Base-by-base conservation (phyloP, 2,113 vertebrate genomes). In the Myiagra hebetior region DNA sequence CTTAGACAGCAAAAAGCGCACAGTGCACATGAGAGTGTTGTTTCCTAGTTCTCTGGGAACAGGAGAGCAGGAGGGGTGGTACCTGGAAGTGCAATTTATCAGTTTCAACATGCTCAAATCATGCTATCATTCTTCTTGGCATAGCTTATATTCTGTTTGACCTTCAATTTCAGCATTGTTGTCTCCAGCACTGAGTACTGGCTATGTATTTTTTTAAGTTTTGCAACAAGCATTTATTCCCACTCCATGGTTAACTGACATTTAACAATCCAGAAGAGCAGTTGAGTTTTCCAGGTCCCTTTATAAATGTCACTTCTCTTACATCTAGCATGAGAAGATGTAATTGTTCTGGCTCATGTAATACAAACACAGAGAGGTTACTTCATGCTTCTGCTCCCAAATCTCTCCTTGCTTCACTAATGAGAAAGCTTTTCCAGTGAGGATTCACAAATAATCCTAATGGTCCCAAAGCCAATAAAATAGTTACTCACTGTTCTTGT, bases 1-100 rank as follows among this genome's bases (percentile, higher is more conserved):
- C 65, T 81, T 41, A 89, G 89, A 89, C 67, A 90, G 93, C 62
- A 95, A 90, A 93, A 96, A 97, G 95, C 96, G 95, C 97, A 27
- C 50, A 95, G 93, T 97, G 96, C 96, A 95, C 96, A 70, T 79
- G 74, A 94, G 80, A 92, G 80, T 75, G 60, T 31, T 84, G n/a
- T 69, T 95, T 88, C 69, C 76, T 72, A 74, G 17, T 53, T 81
- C 87, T 91, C 89, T 47, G 55, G 73, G 69, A 91, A 57, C 28
- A 74, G 3, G 30, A 70, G 39, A 81, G 28, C 47, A 49, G 31
- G 35, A 94, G 17, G 22, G 27, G 33, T 59, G 65, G 22, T 60
- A 72, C 24, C 22, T 82, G 57, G 52, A 94, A 50, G 46, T 94
- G 37, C 37, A 74, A 56, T 85, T 83, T 70, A 81, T 59, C 63